Conservation (phyloP, 2,113 vertebrate species). For the Phalacrocorax brasilianus region DNA sequence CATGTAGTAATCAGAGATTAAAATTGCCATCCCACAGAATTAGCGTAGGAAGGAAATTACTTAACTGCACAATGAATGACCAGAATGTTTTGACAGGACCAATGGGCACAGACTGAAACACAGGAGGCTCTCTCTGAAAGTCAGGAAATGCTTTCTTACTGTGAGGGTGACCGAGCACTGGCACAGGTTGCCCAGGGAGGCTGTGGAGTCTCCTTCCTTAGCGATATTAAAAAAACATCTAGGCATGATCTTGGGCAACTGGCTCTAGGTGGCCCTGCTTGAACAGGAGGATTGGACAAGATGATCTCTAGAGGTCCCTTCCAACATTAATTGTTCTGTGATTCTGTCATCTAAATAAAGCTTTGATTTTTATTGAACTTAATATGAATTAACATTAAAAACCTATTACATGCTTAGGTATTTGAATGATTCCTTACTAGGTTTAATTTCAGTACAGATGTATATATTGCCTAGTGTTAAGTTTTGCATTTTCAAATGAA, state of each 20-base stretch:
- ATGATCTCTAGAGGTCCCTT: background rate
- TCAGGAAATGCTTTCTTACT: background rate
- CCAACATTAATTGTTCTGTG: background rate
- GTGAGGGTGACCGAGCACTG: background rate
- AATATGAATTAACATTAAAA: background rate
- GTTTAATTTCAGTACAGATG: background rate
- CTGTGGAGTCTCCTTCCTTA: background rate
- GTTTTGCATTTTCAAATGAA: background rate
- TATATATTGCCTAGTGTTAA: background rate
- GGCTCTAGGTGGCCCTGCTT: background rate
- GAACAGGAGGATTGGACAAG: background rate
- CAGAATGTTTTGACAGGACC: background rate
- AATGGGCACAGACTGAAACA: background rate
- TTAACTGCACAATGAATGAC: background rate
- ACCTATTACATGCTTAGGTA: background rate
- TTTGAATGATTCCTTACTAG: background rate
- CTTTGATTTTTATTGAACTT: background rate
- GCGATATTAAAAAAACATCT: background rate
- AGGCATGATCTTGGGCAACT: background rate
- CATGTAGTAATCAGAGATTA: background rate
- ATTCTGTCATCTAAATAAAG: background rate
- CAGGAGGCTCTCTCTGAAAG: background rate
- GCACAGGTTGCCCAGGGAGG: background rate
- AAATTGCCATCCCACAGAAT: background rate
- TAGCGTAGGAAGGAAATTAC: background rate